A percentile compares a stretch with the other conserved stretches of the same genome.
These are phyloP conservation scores for Drosophila persimilis DNA, from an alignment of 1,140 invertebrate genomes.

Conservation along the genomic window DNA sequence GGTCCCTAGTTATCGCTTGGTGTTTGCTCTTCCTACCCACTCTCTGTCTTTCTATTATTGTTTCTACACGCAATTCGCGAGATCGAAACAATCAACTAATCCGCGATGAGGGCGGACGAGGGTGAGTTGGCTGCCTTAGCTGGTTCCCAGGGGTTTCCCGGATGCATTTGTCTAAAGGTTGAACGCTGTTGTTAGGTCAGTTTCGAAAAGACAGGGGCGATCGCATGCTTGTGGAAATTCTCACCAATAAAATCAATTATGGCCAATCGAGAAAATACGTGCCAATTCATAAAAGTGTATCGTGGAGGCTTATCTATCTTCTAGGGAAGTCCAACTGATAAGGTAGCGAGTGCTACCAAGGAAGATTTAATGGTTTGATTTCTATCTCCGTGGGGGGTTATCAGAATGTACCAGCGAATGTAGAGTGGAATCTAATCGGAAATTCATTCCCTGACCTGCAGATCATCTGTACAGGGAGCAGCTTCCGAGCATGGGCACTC, in stretches of 20 bases:
- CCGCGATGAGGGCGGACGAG: slow-evolving; percentile 48
- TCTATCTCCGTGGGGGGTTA: slow-evolving; percentile 19
- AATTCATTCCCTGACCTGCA: slow-evolving; percentile 10
- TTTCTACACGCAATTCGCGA: not conserved
- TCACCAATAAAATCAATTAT: not conserved
- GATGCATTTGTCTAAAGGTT: not conserved
- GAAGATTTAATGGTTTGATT: slow-evolving; percentile 12
- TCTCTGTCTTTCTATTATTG: not conserved
- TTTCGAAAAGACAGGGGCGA: slow-evolving; percentile 12
- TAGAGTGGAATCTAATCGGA: not conserved
- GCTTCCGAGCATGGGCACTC: slow-evolving; percentile 53
- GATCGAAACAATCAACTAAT: slow-evolving; percentile 19
- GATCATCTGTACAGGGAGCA: slow-evolving; percentile 73
- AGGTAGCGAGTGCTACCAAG: slow-evolving; percentile 37
- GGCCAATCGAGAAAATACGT: slow-evolving; percentile 33
- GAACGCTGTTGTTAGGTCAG: not conserved
- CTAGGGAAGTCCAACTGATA: slow-evolving; percentile 26
- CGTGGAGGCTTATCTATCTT: slow-evolving; percentile 23
- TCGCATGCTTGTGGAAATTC: not conserved
- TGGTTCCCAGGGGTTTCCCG: slow-evolving; percentile 20
- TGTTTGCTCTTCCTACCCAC: not conserved
- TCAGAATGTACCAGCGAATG: slow-evolving; percentile 17
- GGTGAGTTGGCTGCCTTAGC: slow-evolving; percentile 38
- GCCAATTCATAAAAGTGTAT: slow-evolving; percentile 52
- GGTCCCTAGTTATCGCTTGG: not conserved